Conservation (phyloP, 2,888 invertebrate species). For the Perdita meconis region DNA sequence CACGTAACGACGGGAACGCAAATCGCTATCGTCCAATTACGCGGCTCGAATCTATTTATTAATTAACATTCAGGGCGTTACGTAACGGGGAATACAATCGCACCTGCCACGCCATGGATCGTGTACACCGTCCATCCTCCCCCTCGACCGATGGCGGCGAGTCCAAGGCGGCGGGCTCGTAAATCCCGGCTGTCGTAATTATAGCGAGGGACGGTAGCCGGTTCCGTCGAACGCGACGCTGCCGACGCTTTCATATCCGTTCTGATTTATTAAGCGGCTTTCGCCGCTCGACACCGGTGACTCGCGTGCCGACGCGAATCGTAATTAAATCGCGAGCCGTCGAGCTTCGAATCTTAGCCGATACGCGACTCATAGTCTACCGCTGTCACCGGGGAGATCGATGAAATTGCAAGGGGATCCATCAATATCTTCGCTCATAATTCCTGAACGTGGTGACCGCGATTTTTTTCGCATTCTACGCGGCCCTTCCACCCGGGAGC, state of each 20-base stretch:
- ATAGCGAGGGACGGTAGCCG: slow-evolving; percentile 39
- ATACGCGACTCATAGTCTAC: background rate
- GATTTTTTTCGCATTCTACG: too few species aligned
- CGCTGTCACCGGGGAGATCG: background rate
- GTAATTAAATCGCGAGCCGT: slow-evolving; percentile 45
- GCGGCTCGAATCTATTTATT: slow-evolving; percentile 52
- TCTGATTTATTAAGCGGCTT: slow-evolving; percentile 66
- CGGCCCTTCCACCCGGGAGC: too few species aligned
- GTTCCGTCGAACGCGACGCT: slow-evolving; percentile 50
- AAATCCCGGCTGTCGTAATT: slow-evolving; percentile 66
- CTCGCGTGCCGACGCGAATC: slow-evolving; percentile 33
- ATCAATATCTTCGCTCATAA: too few species aligned
- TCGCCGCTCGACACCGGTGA: slow-evolving; percentile 45
- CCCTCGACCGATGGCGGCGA: slow-evolving; percentile 11
- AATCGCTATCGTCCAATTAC: slow-evolving; percentile 54
- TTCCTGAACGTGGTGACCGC: too few species aligned
- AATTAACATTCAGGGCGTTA: slow-evolving; percentile 54
- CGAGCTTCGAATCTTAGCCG: slow-evolving; percentile 1
- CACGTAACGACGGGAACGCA: slow-evolving; percentile 39
- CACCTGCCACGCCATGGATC: slow-evolving; percentile 34
- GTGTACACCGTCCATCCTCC: too few species aligned
- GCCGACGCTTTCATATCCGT: slow-evolving; percentile 63
- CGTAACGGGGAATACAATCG: slow-evolving; percentile 54
- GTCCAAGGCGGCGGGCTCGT: slow-evolving; percentile 58
- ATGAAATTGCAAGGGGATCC: slow-evolving; percentile 6